Evolutionary conservation across 1,140 invertebrate genomes (phyloP).

Genomic region (Rhizoglyphus robini): DNA sequence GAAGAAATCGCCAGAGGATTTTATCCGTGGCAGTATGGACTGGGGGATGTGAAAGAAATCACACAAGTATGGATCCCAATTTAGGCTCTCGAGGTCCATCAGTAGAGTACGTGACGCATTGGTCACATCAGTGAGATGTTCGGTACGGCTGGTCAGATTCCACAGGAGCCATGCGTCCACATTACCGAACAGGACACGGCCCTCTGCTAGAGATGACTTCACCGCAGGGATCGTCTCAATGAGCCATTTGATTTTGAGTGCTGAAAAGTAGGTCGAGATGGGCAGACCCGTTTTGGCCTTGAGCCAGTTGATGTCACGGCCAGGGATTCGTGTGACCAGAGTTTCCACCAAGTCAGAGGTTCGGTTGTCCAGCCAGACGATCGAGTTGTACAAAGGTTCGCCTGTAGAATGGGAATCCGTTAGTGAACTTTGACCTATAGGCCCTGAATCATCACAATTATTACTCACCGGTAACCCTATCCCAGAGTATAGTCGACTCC

Average conservation of each 20-base stretch:
- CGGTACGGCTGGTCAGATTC: constrained; percentile 65
- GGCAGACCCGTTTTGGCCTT: constrained; percentile 64
- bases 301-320: constrained; percentile 63
- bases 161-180: constrained; percentile 92
- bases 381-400: constrained; percentile 74
- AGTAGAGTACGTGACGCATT: constrained; percentile 92
- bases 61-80: constrained; percentile 76
- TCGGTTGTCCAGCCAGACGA: constrained; percentile 75
- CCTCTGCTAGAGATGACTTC: constrained; percentile 54
- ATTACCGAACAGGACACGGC: constrained; percentile 73
- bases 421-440: too few relatives aligned
- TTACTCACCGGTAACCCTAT: constrained; percentile 69
- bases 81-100: constrained; percentile 73
- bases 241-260: constrained; percentile 75
- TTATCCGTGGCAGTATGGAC: constrained; percentile 69
- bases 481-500: constrained; percentile 87
- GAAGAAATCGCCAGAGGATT: constrained; percentile 80
- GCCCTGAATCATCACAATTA: too few relatives aligned
- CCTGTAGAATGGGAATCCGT: too few relatives aligned
- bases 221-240: constrained; percentile 75
- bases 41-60: constrained; percentile 78
- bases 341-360: constrained; percentile 69
- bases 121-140: constrained; percentile 90
- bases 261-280: constrained; percentile 91
- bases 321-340: constrained; percentile 61